Percentiles rank a stretch among this genome's conserved stretches.
These are phyloP conservation scores for Labroides dimidiatus DNA, from an alignment of 2,797 vertebrate genomes.

Conservation along the genomic window DNA sequence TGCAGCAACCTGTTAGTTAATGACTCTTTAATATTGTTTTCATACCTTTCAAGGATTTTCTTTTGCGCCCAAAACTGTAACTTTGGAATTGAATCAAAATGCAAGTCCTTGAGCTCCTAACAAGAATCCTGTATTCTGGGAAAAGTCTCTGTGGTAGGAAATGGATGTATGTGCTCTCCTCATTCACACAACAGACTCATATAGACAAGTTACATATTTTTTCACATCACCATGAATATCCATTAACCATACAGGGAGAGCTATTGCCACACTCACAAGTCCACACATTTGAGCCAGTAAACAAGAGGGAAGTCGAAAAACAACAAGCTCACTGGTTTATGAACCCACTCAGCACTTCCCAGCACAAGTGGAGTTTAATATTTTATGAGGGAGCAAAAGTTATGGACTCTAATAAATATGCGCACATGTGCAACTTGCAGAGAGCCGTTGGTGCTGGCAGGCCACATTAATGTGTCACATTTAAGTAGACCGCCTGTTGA, in stretches of 20 bases:
- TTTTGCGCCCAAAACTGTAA: background rate
- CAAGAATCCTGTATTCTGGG: background rate
- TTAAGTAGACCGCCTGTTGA: constrained; percentile 82
- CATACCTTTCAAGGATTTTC: background rate
- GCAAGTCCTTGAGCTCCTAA: constrained; percentile 6
- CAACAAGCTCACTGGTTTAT: constrained; percentile 65
- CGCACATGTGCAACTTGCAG: constrained; percentile 80
- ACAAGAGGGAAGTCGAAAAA: constrained; percentile 37
- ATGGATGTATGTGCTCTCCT: background rate
- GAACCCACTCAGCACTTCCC: constrained; percentile 74
- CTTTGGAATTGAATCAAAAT: background rate
- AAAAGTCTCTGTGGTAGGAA: background rate
- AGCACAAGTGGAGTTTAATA: constrained; percentile 72
- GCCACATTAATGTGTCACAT: constrained; percentile 84
- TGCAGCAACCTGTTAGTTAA: too few species aligned
- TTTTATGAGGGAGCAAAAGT: constrained; percentile 79
- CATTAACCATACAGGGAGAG: constrained; percentile 4
- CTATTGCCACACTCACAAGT: background rate
- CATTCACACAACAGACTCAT: background rate
- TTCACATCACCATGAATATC: constrained; percentile 14
- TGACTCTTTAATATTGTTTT: background rate
- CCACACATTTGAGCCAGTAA: constrained; percentile 44
- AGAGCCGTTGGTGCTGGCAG: constrained; percentile 83
- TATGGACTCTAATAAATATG: constrained; percentile 82
- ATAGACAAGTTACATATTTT: background rate